Evolutionary conservation across 2,888 invertebrate genomes (phyloP).

Genomic region (Bellardia pandia): DNA sequence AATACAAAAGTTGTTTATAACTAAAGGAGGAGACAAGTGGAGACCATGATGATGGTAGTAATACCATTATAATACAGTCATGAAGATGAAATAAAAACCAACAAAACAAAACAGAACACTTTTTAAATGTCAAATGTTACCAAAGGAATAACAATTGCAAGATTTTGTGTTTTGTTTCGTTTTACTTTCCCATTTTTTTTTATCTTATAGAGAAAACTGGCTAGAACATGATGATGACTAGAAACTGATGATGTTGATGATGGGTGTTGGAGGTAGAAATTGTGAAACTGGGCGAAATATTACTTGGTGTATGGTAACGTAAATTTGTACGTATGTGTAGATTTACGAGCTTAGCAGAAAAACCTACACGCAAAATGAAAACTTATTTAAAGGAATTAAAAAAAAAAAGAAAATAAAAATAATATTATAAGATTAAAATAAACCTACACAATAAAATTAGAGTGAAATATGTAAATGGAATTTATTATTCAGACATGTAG

Average conservation of each 20-base stretch:
- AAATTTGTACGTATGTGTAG: neutral
- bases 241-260: neutral
- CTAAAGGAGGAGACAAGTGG: constrained; percentile 26
- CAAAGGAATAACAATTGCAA: neutral
- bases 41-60: constrained; percentile 4
- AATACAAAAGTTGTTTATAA: constrained; percentile 8
- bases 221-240: neutral
- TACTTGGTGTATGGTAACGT: neutral
- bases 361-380: neutral
- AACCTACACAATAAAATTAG: constrained; percentile 7
- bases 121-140: constrained; percentile 50
- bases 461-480: constrained; percentile 1
- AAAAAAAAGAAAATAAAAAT: neutral
- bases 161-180: neutral
- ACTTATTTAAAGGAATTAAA: neutral
- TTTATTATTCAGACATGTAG: neutral
- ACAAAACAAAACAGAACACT: constrained; percentile 20
- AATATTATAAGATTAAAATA: neutral
- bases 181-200: neutral
- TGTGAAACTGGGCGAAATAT: neutral
- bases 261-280: neutral
- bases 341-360: neutral
- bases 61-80: constrained; percentile 1
- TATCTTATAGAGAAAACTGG: neutral
- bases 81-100: neutral